Percentiles rank a stretch among this genome's conserved stretches.
Conservation (phyloP, 2,888 invertebrate species). For the Dynastes tityus region DNA sequence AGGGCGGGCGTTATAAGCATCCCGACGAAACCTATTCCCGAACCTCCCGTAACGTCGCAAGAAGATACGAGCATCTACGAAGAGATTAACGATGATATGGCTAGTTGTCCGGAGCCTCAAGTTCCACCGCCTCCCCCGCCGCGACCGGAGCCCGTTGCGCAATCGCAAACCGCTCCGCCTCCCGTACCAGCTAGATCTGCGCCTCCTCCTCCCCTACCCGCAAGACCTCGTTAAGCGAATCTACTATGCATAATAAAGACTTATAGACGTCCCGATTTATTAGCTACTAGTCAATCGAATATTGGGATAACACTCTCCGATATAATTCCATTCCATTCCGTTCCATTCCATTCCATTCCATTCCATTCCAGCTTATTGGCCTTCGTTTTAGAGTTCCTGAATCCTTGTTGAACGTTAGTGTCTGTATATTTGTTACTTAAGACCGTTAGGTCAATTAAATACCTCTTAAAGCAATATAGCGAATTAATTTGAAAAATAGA, state of each 20-base stretch:
- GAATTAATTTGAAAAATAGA: not conserved
- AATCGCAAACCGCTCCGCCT: slow-evolving; percentile 72
- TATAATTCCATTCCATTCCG: not conserved
- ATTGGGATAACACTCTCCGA: not conserved
- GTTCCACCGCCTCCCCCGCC: slow-evolving; percentile 77
- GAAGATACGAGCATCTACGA: slow-evolving; percentile 73
- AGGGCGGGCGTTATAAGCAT: slow-evolving; percentile 74
- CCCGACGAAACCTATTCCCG: slow-evolving; percentile 38
- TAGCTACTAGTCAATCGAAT: slow-evolving; percentile 25
- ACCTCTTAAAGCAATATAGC: not conserved
- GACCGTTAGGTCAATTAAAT: not conserved
- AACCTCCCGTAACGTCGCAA: slow-evolving; percentile 57
- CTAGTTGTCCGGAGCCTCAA: slow-evolving; percentile 72
- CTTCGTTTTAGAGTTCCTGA: too few relatives aligned
- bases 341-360: too few relatives aligned
- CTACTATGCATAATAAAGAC: not conserved
- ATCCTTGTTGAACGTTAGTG: too few relatives aligned
- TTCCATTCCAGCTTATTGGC: too few relatives aligned
- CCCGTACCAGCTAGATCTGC: slow-evolving; percentile 74
- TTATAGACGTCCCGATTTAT: slow-evolving; percentile 1
- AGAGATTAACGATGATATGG: slow-evolving; percentile 72
- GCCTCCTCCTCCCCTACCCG: slow-evolving; percentile 80
- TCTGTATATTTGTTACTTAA: not conserved
- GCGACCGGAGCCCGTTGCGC: slow-evolving; percentile 73
- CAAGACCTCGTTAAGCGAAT: slow-evolving; percentile 71